A percentile compares a stretch with the other conserved stretches of the same genome.
Evolutionary conservation across 2,113 vertebrate genomes (phyloP).

Genomic region (Ondatra zibethicus): DNA sequence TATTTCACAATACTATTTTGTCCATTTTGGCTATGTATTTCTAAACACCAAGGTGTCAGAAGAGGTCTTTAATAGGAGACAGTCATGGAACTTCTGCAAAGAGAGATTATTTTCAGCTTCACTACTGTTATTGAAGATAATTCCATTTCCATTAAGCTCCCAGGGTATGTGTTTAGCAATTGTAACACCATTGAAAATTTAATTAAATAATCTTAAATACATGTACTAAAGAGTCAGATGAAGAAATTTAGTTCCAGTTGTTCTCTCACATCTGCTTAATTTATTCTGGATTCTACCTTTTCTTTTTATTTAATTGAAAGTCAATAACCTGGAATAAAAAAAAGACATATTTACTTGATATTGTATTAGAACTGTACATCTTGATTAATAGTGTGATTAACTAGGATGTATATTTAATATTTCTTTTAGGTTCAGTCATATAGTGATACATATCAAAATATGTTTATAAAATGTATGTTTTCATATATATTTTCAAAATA

Average conservation of each 20-base stretch:
- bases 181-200: constrained; percentile 29
- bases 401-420: neutral
- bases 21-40: constrained; percentile 2
- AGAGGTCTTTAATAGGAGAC: neutral
- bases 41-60: neutral
- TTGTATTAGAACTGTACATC: neutral
- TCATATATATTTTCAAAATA: neutral
- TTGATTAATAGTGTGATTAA: constrained; percentile 15
- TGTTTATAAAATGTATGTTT: neutral
- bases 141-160: constrained; percentile 55
- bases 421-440: neutral
- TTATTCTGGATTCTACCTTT: constrained; percentile 45
- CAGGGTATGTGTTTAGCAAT: constrained; percentile 39
- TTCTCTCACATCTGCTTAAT: constrained; percentile 35
- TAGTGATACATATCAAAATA: neutral
- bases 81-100: neutral
- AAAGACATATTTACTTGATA: constrained; percentile 14
- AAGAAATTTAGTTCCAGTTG: constrained; percentile 41
- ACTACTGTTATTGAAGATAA: neutral
- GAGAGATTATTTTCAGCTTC: constrained; percentile 2
- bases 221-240: constrained; percentile 24
- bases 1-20: constrained; percentile 14
- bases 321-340: constrained; percentile 66
- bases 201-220: constrained; percentile 63
- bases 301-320: constrained; percentile 61